Conservation (phyloP, 2,797 vertebrate species). For the Anomalospiza imberbis region DNA sequence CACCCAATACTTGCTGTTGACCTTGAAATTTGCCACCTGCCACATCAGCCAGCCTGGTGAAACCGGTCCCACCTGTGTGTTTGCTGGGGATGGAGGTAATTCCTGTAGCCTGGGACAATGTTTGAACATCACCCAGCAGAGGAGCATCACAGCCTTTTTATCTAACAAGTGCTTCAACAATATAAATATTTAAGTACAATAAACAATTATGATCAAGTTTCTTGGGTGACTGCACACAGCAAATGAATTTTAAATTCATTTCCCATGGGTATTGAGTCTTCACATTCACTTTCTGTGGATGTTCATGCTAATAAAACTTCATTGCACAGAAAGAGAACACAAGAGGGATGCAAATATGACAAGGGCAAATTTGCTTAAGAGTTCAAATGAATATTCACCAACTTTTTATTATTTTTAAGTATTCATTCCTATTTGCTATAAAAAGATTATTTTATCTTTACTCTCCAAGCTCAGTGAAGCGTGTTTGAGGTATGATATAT, state of each 20-base stretch:
- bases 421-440: neutral
- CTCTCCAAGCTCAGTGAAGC: neutral
- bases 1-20: neutral
- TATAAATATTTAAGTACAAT: conserved; percentile 62
- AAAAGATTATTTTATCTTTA: conserved; percentile 27
- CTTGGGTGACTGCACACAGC: conserved; percentile 50
- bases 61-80: neutral
- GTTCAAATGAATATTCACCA: conserved; percentile 59
- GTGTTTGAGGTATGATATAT: neutral
- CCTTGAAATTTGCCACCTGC: neutral
- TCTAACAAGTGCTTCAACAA: neutral
- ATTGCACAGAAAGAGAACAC: neutral
- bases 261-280: conserved; percentile 36
- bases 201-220: conserved; percentile 63
- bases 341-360: conserved; percentile 51
- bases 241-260: conserved; percentile 53
- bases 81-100: neutral
- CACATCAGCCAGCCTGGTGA: neutral
- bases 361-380: conserved; percentile 50
- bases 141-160: neutral
- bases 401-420: conserved; percentile 34
- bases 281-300: conserved; percentile 32
- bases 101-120: neutral
- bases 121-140: neutral
- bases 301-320: conserved; percentile 53